These are phyloP conservation scores for Actinia tenebrosa DNA, from an alignment of 64 coral and sea anemone genomes.

Conservation along the genomic window DNA sequence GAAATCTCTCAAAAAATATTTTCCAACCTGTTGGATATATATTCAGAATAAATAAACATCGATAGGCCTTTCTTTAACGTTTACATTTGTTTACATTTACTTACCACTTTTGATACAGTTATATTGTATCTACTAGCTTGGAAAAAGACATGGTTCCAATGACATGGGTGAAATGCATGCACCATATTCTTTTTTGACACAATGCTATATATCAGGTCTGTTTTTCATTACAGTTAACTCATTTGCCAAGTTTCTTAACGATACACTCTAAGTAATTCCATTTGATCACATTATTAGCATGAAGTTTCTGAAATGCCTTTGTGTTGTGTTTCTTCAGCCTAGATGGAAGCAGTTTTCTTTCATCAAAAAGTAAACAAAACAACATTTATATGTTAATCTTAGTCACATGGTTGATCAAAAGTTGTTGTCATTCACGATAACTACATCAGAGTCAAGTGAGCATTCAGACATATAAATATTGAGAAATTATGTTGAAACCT, in stretches of 20 bases:
- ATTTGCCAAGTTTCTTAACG: neutral
- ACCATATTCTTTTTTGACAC: neutral
- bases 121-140: too few relatives aligned
- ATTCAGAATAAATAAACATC: too few relatives aligned
- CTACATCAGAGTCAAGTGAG: neutral
- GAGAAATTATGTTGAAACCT: slow-evolving; percentile 9
- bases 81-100: too few relatives aligned
- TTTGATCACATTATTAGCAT: neutral
- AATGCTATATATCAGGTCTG: neutral
- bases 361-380: neutral
- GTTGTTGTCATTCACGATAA: neutral
- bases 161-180: neutral
- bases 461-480: neutral
- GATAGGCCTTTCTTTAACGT: too few relatives aligned
- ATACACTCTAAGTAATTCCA: neutral
- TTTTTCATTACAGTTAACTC: neutral
- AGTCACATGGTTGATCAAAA: neutral
- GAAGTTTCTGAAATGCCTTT: neutral
- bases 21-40: too few relatives aligned
- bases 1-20: too few relatives aligned
- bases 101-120: too few relatives aligned
- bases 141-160: too few relatives aligned
- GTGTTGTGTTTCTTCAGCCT: neutral
- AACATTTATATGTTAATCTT: neutral
- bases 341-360: neutral